Base-by-base conservation (phyloP, 2,888 invertebrate species). In the Amorpha juglandis region DNA sequence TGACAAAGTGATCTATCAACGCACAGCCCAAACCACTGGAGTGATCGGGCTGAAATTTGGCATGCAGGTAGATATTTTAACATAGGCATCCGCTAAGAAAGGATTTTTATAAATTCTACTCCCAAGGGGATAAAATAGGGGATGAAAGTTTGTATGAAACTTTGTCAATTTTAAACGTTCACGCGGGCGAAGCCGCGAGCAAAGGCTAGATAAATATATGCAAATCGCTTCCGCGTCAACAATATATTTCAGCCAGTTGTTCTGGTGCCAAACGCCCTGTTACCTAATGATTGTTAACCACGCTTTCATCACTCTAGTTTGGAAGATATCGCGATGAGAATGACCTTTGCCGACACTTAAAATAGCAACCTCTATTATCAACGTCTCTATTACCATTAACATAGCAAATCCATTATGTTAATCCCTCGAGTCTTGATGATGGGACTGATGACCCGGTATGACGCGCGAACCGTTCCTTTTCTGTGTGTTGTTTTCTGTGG, bases 281-380 rank as follows among this genome's bases (percentile, higher is more conserved):
- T 70, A 65, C 63, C 78, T 79, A 81, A 82, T 77, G 77, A 76
- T 77, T 75, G 78, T 73, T 73, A 71, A 71, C 70, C 73, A 69
- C 67, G 79, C 76, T 80, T 77, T 80, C 78, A 78, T 75, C 77
- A 72, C 70, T 63, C 64, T 53, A 12, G 67, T 72, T 74, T 76
- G 70, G 70, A 67, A 65, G 67, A 62, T 73, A 73, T 71, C 73
- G 72, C 69, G 62, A 53, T 66, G 71, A 68, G 69, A 74, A 67
- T 71, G 71, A 71, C 75, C 72, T 75, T 73, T 67, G 48, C 33
- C 19, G 33, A 63, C 55, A 55, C 53, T 63, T 63, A 58, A 65
- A 65, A 65, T 65, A 65, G 64, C 64, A 55, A 27, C 1, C 4
- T 27, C 27, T 27, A 27, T 27, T 27, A 27, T 1, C 42, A 11